Base-by-base conservation (phyloP, 2,888 invertebrate genomes). In the Erynnis tages region DNA sequence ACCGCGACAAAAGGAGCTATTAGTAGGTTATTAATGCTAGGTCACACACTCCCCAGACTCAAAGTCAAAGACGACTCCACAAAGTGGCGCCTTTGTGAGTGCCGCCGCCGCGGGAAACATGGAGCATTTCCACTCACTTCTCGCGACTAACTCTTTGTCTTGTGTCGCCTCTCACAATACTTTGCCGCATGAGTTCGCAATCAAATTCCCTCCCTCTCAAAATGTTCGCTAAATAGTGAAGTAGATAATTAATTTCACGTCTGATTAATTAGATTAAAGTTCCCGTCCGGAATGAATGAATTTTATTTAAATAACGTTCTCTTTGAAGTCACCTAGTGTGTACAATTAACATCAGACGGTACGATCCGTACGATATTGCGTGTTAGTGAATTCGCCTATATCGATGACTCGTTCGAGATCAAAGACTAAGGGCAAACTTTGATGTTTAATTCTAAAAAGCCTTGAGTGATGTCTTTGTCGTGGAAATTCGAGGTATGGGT, bases 21-120 rank as follows among this genome's bases (percentile, higher is more conserved):
- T 82, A 82, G 76, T 69, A 73, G 78, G 80, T 84, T 84, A 87
- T 86, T 85, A 84, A 83, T 80, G 82, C 77, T 73, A 68, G 82
- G 79, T 77, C 76, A 80, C 79, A 82, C 76, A 76, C 76, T 71
- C 74, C 66, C 71, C 71, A 66, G 76, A 57, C 62, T 54, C 61
- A 57, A 58, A 79, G 79, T 82, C 85, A 86, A 84, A 85, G 85
- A 71, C 68, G 73, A 71, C 71, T 79, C 78, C 73, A 72, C 82
- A 82, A 86, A 87, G 86, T 86, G 87, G 76, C 73, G 78, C 76
- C 82, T 86, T 85, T 86, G 86, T 78, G 73, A 62, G 63, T 56
- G 64, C 64, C 71, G 69, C 67, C 67, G 65, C 60, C 61, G 45
- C 57, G 59, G 60, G 61, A 57, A 60, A 45, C 63, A 61, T 64